A percentile compares a stretch with the other conserved stretches of the same genome.
Conservation (phyloP, 2,113 vertebrate species). For the Aleadryas rufinucha region DNA sequence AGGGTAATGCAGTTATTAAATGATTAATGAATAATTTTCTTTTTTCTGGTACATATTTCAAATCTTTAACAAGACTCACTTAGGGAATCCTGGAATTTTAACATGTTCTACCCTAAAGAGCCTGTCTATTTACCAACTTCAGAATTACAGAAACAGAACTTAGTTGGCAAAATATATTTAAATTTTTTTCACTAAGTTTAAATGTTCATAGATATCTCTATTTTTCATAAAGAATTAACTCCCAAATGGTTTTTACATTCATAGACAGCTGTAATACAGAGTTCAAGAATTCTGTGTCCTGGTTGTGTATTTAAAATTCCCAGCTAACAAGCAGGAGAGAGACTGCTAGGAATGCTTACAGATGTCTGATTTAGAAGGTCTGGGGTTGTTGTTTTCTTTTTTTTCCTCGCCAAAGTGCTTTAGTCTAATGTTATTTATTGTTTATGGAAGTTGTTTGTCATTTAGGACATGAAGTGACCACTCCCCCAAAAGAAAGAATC, state of each 20-base stretch:
- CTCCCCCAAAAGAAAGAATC: conserved; percentile 73
- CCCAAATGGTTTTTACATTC: not conserved
- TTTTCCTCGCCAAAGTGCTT: conserved; percentile 30
- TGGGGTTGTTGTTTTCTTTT: not conserved
- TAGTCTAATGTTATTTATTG: conserved; percentile 57
- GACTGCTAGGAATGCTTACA: conserved; percentile 52
- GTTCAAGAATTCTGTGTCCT: not conserved
- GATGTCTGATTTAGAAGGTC: conserved; percentile 67
- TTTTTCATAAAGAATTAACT: not conserved
- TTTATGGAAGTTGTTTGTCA: conserved; percentile 76
- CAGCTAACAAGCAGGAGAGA: conserved; percentile 44
- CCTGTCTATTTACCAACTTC: not conserved
- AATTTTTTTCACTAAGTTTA: not conserved
- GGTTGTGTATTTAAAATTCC: conserved; percentile 48
- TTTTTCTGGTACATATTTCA: not conserved
- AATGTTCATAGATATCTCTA: not conserved
- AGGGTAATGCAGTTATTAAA: not conserved
- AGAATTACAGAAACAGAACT: not conserved
- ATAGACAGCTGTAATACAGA: conserved; percentile 1
- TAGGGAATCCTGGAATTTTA: not conserved
- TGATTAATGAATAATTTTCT: not conserved
- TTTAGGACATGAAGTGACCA: conserved; percentile 64
- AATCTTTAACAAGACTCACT: not conserved
- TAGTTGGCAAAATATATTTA: not conserved
- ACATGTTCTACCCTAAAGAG: not conserved